Conservation (phyloP, 2,888 invertebrate species). For the Cordilura impudica region DNA sequence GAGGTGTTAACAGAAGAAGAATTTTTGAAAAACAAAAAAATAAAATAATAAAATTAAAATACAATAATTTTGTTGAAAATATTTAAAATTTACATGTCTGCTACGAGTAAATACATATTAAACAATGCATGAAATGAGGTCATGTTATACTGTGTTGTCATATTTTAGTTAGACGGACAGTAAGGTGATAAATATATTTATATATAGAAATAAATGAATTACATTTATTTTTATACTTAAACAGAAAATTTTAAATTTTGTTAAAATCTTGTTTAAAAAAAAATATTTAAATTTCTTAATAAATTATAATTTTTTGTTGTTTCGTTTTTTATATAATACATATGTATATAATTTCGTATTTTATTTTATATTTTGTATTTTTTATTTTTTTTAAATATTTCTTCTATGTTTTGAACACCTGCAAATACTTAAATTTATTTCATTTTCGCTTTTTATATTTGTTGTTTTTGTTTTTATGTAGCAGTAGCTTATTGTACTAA, state of each 20-base stretch:
- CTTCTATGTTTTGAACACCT: slow-evolving; percentile 77
- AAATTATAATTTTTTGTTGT: slow-evolving; percentile 53
- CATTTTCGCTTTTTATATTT: slow-evolving; percentile 63
- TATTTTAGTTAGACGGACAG: slow-evolving; percentile 21
- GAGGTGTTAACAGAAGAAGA: slow-evolving; percentile 28
- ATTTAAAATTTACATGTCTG: slow-evolving; percentile 55
- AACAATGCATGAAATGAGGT: slow-evolving; percentile 61
- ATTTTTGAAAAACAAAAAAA: slow-evolving; percentile 7
- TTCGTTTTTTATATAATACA: slow-evolving; percentile 38
- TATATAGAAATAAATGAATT: slow-evolving; percentile 27
- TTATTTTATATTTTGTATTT: slow-evolving; percentile 46
- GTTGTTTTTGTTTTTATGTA: slow-evolving; percentile 25
- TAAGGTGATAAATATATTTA: slow-evolving; percentile 46
- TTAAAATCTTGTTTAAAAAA: slow-evolving; percentile 38
- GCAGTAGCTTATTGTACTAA: slow-evolving; percentile 41
- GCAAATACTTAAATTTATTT: slow-evolving; percentile 78
- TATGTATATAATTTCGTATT: slow-evolving; percentile 39
- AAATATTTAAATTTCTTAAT: slow-evolving; percentile 47
- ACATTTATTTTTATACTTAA: not conserved
- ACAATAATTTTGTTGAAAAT: slow-evolving; percentile 5
- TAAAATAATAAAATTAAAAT: slow-evolving; percentile 23
- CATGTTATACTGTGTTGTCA: slow-evolving; percentile 29
- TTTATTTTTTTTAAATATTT: slow-evolving; percentile 62
- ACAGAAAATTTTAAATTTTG: not conserved
- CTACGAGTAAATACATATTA: slow-evolving; percentile 53